Evolutionary conservation across 2,888 invertebrate species (phyloP).

Genomic region (Thera britannica): DNA sequence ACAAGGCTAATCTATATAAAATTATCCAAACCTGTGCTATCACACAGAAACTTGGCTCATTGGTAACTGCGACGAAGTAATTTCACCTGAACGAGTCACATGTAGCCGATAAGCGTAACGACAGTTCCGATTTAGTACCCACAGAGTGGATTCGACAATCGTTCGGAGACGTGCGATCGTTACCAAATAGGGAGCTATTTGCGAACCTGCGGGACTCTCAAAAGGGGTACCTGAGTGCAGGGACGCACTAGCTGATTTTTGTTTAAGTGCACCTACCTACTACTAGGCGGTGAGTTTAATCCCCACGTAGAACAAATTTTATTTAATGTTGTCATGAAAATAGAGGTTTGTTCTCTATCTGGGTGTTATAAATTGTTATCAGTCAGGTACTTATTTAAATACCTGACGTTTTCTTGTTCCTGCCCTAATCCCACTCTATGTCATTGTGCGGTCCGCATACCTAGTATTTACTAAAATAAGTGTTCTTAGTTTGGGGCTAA

Average conservation of each 20-base stretch:
- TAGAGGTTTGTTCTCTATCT: no score
- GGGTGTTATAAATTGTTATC: no score
- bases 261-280: no score
- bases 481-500: no score
- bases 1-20: slow-evolving; percentile 34
- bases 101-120: slow-evolving; percentile 65
- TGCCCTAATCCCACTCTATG: no score
- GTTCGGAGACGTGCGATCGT: slow-evolving; percentile 49
- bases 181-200: slow-evolving; percentile 40
- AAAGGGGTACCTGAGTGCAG: slow-evolving; percentile 6
- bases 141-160: slow-evolving; percentile 54
- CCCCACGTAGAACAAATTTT: no score
- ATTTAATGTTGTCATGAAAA: no score
- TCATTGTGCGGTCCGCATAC: no score
- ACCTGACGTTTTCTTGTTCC: no score
- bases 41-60: slow-evolving; percentile 55
- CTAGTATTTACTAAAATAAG: no score
- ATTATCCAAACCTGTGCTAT: slow-evolving; percentile 42
- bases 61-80: slow-evolving; percentile 50
- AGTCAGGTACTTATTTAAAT: no score
- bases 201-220: slow-evolving; percentile 21
- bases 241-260: background rate
- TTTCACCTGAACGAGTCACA: slow-evolving; percentile 54
- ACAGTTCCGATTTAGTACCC: slow-evolving; percentile 60
- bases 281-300: no score